Percentiles rank a stretch among this genome's conserved stretches.
phyloP scores from a whole-genome alignment of 2,113 vertebrate genomes.

The Psophia crepitans region DNA sequence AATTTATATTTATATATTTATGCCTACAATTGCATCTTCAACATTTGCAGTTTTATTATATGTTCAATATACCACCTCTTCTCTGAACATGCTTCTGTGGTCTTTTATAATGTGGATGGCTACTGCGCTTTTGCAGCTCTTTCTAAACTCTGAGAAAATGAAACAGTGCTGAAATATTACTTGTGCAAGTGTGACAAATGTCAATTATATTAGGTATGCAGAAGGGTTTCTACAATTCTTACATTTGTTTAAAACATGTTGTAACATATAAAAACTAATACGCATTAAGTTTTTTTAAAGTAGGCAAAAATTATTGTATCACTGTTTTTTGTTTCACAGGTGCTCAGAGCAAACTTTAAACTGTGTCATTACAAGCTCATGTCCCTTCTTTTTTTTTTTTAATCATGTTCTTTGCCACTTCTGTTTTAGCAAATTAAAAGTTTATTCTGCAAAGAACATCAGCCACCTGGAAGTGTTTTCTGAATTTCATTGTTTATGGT shows the following conservation, averaged over 20 bases:
- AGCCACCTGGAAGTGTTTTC: background rate
- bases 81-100: background rate
- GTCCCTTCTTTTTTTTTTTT: background rate
- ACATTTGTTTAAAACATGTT: background rate
- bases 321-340: background rate
- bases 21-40: background rate
- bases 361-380: background rate
- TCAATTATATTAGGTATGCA: background rate
- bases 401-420: background rate
- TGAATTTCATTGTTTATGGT: background rate
- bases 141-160: background rate
- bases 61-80: background rate
- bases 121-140: background rate
- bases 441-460: background rate
- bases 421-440: background rate
- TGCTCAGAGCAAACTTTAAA: background rate
- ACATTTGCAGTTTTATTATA: background rate
- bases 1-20: background rate
- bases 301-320: background rate
- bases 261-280: background rate
- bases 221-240: background rate
- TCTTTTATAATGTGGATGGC: background rate
- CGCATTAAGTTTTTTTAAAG: background rate
- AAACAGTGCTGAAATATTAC: background rate
- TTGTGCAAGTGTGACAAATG: background rate